Conservation (phyloP, 2,113 vertebrate species). For the Tetrao urogallus region DNA sequence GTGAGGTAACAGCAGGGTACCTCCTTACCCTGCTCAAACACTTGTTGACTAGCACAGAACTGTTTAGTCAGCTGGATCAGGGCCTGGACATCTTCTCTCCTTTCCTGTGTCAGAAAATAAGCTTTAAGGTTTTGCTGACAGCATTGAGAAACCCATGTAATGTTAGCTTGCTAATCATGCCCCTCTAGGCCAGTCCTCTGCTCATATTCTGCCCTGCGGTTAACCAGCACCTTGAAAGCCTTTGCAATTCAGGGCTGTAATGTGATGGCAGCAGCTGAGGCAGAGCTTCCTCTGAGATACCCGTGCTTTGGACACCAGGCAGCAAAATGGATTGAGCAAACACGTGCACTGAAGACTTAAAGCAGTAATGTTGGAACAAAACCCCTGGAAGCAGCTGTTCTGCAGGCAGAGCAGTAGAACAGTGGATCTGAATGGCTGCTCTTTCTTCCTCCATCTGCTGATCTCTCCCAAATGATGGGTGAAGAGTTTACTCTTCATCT, state of each 20-base stretch:
- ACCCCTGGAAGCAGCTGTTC: neutral
- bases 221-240: neutral
- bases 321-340: neutral
- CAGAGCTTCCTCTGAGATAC: neutral
- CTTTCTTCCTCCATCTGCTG: neutral
- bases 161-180: neutral
- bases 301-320: fast-evolving
- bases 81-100: neutral
- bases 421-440: neutral
- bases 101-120: neutral
- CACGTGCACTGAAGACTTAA: neutral
- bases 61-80: neutral
- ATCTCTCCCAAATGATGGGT: slow-evolving; percentile 9
- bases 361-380: neutral
- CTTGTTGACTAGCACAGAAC: neutral
- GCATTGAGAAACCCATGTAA: neutral
- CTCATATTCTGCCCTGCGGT: neutral
- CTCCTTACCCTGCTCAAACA: neutral
- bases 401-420: neutral
- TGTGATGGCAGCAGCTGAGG: neutral
- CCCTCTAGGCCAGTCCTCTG: neutral
- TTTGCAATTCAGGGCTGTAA: neutral
- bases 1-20: neutral
- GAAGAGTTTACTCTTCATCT: slow-evolving; percentile 45
- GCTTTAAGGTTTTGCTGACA: neutral